Conservation (phyloP, 2,797 vertebrate genomes). For the Toxotes lorentzi region DNA sequence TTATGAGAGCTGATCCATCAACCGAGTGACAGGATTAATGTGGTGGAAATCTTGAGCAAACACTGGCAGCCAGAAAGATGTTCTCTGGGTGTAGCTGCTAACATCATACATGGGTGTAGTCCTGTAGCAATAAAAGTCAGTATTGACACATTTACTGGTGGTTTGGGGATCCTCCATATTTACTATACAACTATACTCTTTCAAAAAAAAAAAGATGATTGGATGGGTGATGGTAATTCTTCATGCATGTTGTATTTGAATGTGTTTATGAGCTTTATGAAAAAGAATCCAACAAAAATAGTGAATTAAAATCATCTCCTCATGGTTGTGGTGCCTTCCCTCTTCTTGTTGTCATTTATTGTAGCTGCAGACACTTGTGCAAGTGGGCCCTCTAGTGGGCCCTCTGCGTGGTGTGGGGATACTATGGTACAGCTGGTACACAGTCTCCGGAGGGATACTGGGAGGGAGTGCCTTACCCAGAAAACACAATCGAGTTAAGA, state of each 20-base stretch:
- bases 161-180: background rate
- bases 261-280: background rate
- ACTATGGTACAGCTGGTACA: background rate
- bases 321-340: background rate
- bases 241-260: background rate
- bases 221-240: background rate
- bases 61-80: background rate
- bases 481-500: background rate
- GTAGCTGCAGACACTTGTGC: background rate
- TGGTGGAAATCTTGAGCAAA: background rate
- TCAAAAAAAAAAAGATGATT: background rate
- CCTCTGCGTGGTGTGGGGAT: background rate
- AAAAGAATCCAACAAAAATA: background rate
- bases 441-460: background rate
- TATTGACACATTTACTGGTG: background rate
- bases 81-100: slow-evolving; percentile 1
- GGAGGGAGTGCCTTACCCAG: background rate
- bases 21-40: too few species aligned
- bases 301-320: background rate
- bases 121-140: background rate
- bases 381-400: slow-evolving; percentile 43
- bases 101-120: slow-evolving; percentile 7
- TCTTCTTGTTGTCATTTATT: background rate
- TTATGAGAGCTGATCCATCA: too few species aligned
- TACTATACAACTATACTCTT: slow-evolving; percentile 8